Evolutionary conservation across 2,113 vertebrate species (phyloP).

Genomic region (Dendropsophus ebraccatus): DNA sequence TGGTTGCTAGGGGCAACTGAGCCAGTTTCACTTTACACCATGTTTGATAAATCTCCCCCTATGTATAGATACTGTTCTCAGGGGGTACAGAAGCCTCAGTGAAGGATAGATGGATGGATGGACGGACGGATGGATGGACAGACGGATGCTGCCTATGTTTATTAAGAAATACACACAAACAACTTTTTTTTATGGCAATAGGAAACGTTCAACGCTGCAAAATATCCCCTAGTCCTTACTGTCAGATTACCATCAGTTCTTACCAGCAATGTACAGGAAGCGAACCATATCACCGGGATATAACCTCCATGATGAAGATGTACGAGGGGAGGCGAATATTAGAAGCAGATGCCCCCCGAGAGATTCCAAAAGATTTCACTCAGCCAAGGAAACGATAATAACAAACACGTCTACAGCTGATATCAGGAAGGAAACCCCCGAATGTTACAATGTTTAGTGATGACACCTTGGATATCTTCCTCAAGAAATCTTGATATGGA

Average conservation of each 20-base stretch:
- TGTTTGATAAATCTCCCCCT: too few relatives aligned
- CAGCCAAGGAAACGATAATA: background rate
- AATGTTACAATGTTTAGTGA: too few relatives aligned
- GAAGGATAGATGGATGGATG: too few relatives aligned
- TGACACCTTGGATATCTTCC: too few relatives aligned
- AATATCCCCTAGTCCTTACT: background rate
- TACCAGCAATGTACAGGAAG: background rate
- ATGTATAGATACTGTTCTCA: too few relatives aligned
- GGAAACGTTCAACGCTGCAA: background rate
- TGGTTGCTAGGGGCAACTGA: too few relatives aligned
- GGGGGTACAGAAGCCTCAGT: too few relatives aligned
- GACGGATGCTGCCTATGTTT: too few relatives aligned
- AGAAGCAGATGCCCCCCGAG: background rate
- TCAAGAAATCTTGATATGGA: too few relatives aligned
- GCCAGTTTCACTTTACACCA: too few relatives aligned
- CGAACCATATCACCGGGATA: background rate
- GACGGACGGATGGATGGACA: too few relatives aligned
- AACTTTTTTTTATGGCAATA: background rate
- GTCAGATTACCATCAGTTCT: background rate
- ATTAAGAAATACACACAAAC: background rate
- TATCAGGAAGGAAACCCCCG: too few relatives aligned
- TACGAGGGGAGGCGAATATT: background rate
- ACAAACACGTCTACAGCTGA: background rate
- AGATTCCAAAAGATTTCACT: background rate
- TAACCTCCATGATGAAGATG: background rate